Percentiles rank a stretch among this genome's conserved stretches.
These are phyloP conservation scores for Spodoptera frugiperda DNA, from an alignment of 1,140 invertebrate species.

Conservation along the genomic window DNA sequence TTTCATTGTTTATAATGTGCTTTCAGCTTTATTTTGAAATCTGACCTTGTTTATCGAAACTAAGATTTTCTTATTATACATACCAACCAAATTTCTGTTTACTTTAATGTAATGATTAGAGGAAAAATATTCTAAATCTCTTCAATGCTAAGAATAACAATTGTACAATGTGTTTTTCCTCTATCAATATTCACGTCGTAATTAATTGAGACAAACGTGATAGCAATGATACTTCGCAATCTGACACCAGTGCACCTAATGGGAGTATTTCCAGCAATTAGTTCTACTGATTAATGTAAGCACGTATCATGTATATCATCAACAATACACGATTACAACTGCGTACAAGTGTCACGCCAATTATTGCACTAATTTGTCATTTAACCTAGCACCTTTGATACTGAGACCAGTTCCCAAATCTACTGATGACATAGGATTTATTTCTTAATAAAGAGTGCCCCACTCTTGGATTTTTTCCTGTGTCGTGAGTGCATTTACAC, in stretches of 20 bases:
- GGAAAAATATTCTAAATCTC: too few species aligned
- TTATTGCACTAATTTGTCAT: background rate
- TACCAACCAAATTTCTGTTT: too few species aligned
- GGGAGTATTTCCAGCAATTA: slow-evolving; percentile 1
- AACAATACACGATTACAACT: background rate
- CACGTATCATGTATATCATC: slow-evolving; percentile 1
- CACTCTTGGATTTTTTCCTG: too few species aligned
- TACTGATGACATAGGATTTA: too few species aligned
- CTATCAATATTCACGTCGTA: background rate
- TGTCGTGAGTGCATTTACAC: too few species aligned
- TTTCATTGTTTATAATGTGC: too few species aligned
- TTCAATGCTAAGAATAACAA: background rate
- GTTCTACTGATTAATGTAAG: background rate
- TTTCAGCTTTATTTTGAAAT: too few species aligned
- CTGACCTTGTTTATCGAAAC: background rate
- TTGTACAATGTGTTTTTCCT: background rate
- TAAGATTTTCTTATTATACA: background rate
- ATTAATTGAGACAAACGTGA: background rate
- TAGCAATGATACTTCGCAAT: slow-evolving; percentile 2
- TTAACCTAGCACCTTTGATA: slow-evolving; percentile 3
- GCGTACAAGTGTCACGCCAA: background rate
- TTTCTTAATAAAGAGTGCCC: too few species aligned
- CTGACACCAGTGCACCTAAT: slow-evolving; percentile 4
- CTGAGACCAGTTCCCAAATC: background rate
- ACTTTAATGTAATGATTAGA: too few species aligned